phyloP scores from a whole-genome alignment of 2,888 invertebrate species.

The Dugesia japonica region DNA sequence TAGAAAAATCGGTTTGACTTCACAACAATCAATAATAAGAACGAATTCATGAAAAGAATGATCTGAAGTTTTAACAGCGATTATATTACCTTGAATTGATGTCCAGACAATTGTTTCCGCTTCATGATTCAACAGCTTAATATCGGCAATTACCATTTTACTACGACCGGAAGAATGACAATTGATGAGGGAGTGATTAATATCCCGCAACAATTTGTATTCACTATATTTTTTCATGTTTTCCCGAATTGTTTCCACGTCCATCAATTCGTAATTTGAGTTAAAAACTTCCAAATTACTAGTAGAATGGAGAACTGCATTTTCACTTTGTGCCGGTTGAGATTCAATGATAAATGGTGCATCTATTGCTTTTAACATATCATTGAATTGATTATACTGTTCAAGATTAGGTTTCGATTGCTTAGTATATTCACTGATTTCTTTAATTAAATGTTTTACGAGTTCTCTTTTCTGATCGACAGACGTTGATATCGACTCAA shows the following conservation, averaged over 20 bases:
- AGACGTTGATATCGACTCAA: background rate
- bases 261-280: constrained; percentile 3
- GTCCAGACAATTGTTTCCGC: background rate
- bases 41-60: background rate
- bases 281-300: background rate
- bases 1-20: constrained; percentile 13
- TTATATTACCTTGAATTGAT: background rate
- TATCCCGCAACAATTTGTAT: background rate
- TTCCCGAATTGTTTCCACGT: background rate
- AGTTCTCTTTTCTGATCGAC: background rate
- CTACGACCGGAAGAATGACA: background rate
- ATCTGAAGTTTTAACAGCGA: background rate
- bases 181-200: background rate
- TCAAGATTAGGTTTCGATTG: background rate
- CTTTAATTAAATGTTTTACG: background rate
- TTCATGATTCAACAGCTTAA: background rate
- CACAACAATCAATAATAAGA: background rate
- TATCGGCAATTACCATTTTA: constrained; percentile 10
- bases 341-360: background rate
- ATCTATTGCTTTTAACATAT: background rate
- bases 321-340: background rate
- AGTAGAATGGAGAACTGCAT: background rate
- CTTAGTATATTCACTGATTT: background rate
- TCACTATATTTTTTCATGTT: constrained; percentile 15
- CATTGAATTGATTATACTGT: background rate